Evolutionary conservation across 2,797 vertebrate genomes (phyloP), one percentile per base, ranked within the genome.

Genomic region (Ptychobarbus kaznakovi): DNA sequence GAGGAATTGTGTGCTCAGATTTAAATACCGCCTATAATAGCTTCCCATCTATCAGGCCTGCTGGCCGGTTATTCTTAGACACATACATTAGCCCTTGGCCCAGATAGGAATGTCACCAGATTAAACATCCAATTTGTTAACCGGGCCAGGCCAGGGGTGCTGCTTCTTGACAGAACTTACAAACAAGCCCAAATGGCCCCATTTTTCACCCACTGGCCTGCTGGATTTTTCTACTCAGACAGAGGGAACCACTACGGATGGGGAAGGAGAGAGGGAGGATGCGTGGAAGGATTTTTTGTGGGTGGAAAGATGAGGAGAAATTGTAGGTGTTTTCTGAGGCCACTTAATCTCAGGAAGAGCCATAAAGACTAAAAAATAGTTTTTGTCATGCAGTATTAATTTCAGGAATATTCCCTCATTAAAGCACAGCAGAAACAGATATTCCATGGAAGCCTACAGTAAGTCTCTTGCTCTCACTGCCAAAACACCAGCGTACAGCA

Each of bases 71-170:
- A 93, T 92, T 92, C 90, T 91, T 90, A 92, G 92, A 92, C 91
- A 93, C 91, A 91, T 89, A 91, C 91, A 92, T 93, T 92, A 93
- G 92, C 92, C 92, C 92, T 92, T 93, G 92, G 92, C 92, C 92
- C 91, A 93, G 92, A 92, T 93, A 93, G 90, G 91, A 92, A 92
- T 92, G 92, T 92, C 92, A 92, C 90, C 91, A 90, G 91, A 92
- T 92, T 93, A 93, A 92, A 93, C 91, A 92, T 91, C 92, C 92
- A 92, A 92, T 93, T 92, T 93, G 92, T 93, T 92, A 90, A 91
- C 87, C 85, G 84, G 87, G 73, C 80, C 86, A 73, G 90, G 90
- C 86, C 90, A 90, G 89, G 89, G 91, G 92, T 91, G 90, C 88
- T 89, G 88, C 89, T 90, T 88, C 90, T 87, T 92, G 90, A 91